Conservation (phyloP, 2,797 vertebrate species). For the Pelobates cultripes region DNA sequence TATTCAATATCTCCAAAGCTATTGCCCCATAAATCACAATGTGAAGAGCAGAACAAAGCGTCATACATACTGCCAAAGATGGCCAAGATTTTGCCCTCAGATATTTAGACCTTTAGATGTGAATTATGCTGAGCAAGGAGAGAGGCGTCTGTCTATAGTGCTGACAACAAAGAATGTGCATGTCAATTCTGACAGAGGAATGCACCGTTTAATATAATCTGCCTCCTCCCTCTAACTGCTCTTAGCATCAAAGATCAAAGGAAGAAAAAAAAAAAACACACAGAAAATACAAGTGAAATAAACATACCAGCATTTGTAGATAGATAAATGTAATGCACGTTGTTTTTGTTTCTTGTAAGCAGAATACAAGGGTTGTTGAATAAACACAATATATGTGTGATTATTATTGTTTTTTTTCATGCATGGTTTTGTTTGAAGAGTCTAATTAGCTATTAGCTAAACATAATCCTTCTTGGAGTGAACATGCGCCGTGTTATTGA, state of each 20-base stretch:
- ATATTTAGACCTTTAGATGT: constrained; percentile 29
- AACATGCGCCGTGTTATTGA: constrained; percentile 41
- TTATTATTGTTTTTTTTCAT: constrained; percentile 23
- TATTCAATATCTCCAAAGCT: background rate
- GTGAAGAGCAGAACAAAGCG: background rate
- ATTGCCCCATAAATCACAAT: background rate
- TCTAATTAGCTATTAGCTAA: constrained; percentile 42
- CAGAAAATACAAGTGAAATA: constrained; percentile 21
- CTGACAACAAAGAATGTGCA: constrained; percentile 58
- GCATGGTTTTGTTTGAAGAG: constrained; percentile 25
- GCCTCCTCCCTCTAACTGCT: constrained; percentile 38
- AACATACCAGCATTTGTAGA: constrained; percentile 14
- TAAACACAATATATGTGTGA: constrained; percentile 13
- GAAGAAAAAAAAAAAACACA: constrained; percentile 24
- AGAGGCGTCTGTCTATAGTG: constrained; percentile 62
- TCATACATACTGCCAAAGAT: constrained; percentile 19
- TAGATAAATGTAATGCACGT: background rate
- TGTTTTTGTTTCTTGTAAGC: constrained; percentile 15
- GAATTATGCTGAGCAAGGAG: constrained; percentile 50
- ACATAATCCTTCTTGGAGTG: constrained; percentile 38
- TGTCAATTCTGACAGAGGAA: constrained; percentile 68
- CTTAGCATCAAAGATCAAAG: constrained; percentile 57
- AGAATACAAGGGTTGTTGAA: constrained; percentile 17
- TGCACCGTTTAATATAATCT: constrained; percentile 62
- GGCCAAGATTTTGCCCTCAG: constrained; percentile 45